phyloP scores from a whole-genome alignment of 2,888 invertebrate species.

The Acleris cristana region DNA sequence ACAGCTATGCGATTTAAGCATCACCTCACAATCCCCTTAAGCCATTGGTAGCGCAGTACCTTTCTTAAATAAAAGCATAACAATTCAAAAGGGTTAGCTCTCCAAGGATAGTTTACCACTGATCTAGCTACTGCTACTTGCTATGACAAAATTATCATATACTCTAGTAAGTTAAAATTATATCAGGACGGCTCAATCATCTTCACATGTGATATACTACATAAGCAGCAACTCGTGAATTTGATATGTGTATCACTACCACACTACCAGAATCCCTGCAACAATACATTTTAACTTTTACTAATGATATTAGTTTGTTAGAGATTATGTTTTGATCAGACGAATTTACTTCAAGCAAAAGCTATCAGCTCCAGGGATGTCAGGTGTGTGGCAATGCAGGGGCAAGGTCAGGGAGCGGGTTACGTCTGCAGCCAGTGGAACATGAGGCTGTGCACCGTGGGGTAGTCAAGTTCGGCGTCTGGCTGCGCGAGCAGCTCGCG shows the following conservation, averaged over 20 bases:
- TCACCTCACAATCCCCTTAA: too few species aligned
- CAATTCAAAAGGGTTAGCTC: not conserved
- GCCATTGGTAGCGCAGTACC: too few species aligned
- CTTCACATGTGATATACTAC: slow-evolving; percentile 53
- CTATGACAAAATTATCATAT: slow-evolving; percentile 31
- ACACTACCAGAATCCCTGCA: slow-evolving; percentile 45
- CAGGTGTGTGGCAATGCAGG: slow-evolving; percentile 43
- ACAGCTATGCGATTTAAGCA: too few species aligned
- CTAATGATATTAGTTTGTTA: not conserved
- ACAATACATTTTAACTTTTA: slow-evolving; percentile 1
- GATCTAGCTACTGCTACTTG: slow-evolving; percentile 21
- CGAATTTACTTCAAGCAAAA: not conserved
- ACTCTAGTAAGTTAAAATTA: slow-evolving; percentile 57
- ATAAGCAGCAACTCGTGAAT: slow-evolving; percentile 56
- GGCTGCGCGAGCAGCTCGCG: slow-evolving; percentile 74
- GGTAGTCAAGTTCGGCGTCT: slow-evolving; percentile 76
- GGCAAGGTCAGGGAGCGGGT: slow-evolving; percentile 46
- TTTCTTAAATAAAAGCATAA: not conserved
- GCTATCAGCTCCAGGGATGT: not conserved
- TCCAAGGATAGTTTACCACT: slow-evolving; percentile 6
- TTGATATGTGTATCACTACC: slow-evolving; percentile 67
- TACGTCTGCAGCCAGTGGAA: slow-evolving; percentile 82
- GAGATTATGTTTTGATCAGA: not conserved
- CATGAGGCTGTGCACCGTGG: slow-evolving; percentile 80
- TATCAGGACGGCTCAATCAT: slow-evolving; percentile 73